These are phyloP conservation scores for Campopleginae sp. DNA, from an alignment of 2,888 invertebrate genomes.

Conservation along the genomic window DNA sequence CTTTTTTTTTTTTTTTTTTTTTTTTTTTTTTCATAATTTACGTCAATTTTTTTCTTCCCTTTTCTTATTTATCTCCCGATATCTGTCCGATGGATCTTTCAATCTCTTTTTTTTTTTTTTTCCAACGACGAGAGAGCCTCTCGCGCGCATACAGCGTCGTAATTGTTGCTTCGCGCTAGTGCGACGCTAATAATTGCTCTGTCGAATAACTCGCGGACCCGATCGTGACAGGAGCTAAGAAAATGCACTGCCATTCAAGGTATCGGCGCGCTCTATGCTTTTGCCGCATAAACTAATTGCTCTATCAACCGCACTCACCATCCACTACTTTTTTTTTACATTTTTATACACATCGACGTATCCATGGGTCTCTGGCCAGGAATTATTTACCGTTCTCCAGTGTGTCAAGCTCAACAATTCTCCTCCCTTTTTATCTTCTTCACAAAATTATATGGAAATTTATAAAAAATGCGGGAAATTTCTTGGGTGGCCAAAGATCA, in stretches of 20 bases:
- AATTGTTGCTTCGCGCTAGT: slow-evolving; percentile 57
- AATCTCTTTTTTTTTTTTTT: slow-evolving; percentile 26
- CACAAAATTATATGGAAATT: slow-evolving; percentile 15
- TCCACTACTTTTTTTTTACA: neutral
- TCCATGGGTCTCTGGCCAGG: neutral
- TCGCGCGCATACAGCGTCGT: slow-evolving; percentile 12
- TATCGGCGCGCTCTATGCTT: slow-evolving; percentile 60
- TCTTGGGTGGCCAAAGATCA: too few species aligned
- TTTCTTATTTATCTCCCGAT: slow-evolving; percentile 48
- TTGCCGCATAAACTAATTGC: slow-evolving; percentile 70
- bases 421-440: slow-evolving; percentile 40
- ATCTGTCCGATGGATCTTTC: slow-evolving; percentile 35
- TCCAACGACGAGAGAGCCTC: slow-evolving; percentile 7
- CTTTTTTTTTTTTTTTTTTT: neutral
- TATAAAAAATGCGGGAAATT: too few species aligned
- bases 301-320: slow-evolving; percentile 67
- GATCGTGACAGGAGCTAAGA: slow-evolving; percentile 60
- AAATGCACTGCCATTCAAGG: slow-evolving; percentile 65
- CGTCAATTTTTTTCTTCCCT: slow-evolving; percentile 34
- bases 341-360: neutral
- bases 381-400: slow-evolving; percentile 51
- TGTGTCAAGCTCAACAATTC: slow-evolving; percentile 28
- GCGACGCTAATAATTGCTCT: slow-evolving; percentile 61
- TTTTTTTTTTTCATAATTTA: slow-evolving; percentile 29
- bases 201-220: slow-evolving; percentile 58